Base-by-base conservation (phyloP, 2,888 invertebrate genomes). In the Calliopum simillimum region DNA sequence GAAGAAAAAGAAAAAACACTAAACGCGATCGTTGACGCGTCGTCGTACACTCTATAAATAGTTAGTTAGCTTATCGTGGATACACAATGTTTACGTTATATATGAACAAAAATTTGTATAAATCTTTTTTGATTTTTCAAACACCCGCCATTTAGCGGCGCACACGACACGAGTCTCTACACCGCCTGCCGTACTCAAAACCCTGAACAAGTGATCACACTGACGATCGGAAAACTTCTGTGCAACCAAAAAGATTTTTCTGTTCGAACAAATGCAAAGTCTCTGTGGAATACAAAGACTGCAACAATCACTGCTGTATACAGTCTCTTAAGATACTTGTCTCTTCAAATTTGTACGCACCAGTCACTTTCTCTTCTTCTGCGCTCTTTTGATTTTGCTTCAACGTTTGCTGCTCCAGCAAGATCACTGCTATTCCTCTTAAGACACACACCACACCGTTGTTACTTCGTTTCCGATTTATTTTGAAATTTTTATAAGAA, bases 221-320 rank as follows among this genome's bases (percentile, higher is more conserved):
- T 25, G 46, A 46, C 21, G 56, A 44, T 56, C 56, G 44, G 25
- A 56, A 21, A 56, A 66, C 66, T 56, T 58, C 44, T 66, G 66
- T 19, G 23, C 25, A n/a, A 23, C n/a, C 25, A 25, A 33, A 56
- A 25, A 23, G 21, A 8, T 21, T 23, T 23, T 56, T 21, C 23
- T 13, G 21, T 11, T 14, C 23, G 23, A 12, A 56, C 56, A 56
- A 14, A 19, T 33, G 56, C 25, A 25, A 8, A 12, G 19, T 61
- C 61, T 19, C 21, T 61, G 33, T 8, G 33, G n/a, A n/a, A 33
- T 33, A 33, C 2, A 53, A 53, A 3, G 21, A 11, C 21, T 23
- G 53, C 19, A 23, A 53, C 19, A 21, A 53, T 21, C 53, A 23
- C 53, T 11, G 53, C 23, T 3, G 19, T 21, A 0, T 33, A n/a